Evolutionary conservation across 2,797 vertebrate genomes (phyloP), one percentile per base, ranked within the genome.

Genomic region (Bufotes viridis): DNA sequence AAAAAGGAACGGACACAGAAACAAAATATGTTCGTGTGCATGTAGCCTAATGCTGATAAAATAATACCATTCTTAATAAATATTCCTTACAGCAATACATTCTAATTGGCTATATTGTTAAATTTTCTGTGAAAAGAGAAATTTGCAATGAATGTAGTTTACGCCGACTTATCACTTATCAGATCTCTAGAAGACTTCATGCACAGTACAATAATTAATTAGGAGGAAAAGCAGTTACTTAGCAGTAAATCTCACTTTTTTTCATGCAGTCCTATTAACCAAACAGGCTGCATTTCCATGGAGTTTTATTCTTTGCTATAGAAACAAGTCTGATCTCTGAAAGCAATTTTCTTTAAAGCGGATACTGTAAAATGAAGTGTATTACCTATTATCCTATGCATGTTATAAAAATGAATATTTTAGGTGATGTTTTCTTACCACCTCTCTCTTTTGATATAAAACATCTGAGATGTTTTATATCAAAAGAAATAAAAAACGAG

Each of bases 401-500:
- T 75, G 42, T 12, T 51, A 51, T 75, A 75, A 75, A 51, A 51
- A 51, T 0, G 34, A 72, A 70, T 17, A 49, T 74, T 74, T 74
- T 20, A 74, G 72, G 72, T 51, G 11, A 1, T 75, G 29, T 75
- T 49, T 75, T 2, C 34, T 49, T 74, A 74, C 29, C 70, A 49
- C 18, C 18, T 74, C 70, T 34, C 17, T 49, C 22, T 42, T 22
- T 75, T 75, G 29, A 34, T 34, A 34, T 75, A 75, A 20, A 51
- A 51, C 51, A 10, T 75, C 20, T 20, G 11, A 51, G 72, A n/a
- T 17, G 22, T 72, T 72, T 72, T 51, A 51, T 18, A 49, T 74
- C 7, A 34, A 10, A 49, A 49, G 34, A 67, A 51, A 75, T 87
- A 87, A 87, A 82, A 63, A 79, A 75, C 57, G 42, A 70, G 86